Conservation (phyloP, 2,888 invertebrate genomes). For the Anoplius nigerrimus region DNA sequence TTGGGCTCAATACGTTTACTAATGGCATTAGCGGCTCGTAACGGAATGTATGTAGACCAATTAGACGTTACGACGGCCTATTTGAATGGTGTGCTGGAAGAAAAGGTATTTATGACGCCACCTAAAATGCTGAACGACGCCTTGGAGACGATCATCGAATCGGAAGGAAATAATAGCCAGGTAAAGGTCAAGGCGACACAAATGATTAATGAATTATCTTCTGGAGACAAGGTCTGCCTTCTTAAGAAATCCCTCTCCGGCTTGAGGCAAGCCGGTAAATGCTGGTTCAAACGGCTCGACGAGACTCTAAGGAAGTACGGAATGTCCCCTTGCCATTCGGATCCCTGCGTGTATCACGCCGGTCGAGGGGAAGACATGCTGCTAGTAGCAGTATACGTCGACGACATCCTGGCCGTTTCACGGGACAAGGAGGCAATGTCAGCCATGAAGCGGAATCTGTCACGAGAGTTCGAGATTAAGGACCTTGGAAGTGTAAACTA, state of each 20-base stretch:
- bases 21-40: background rate
- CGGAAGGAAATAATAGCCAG: background rate
- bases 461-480: conserved; percentile 6
- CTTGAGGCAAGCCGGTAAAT: background rate
- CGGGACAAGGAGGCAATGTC: too few species aligned
- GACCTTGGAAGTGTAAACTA: too few species aligned
- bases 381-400: background rate
- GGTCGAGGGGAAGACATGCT: background rate
- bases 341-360: background rate
- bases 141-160: background rate
- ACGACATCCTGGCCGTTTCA: background rate
- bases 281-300: background rate
- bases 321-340: background rate
- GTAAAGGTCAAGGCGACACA: background rate
- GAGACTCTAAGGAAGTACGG: background rate
- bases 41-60: background rate
- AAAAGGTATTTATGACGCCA: background rate
- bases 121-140: background rate
- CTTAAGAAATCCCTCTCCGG: conserved; percentile 8
- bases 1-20: background rate
- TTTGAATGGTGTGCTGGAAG: background rate
- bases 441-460: background rate
- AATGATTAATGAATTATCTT: background rate
- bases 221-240: background rate
- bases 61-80: conserved; percentile 6